Evolutionary conservation across 2,888 invertebrate genomes (phyloP).

Genomic region (Automeris io): DNA sequence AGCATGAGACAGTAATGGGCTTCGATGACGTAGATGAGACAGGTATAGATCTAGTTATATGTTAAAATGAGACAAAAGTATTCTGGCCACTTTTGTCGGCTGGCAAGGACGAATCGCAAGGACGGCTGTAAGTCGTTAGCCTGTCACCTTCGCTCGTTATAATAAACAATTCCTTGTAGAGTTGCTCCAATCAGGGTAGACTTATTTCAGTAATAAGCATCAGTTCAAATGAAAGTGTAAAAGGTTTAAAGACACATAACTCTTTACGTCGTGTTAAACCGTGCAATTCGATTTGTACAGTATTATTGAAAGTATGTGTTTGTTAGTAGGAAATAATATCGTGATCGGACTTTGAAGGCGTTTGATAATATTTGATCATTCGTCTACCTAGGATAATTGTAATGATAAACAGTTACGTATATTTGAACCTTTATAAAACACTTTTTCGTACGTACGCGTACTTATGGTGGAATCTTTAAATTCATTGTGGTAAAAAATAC

Average conservation of each 20-base stretch:
- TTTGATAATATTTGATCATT: too few relatives aligned
- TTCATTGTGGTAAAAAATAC: neutral
- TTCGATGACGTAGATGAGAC: slow-evolving; percentile 7
- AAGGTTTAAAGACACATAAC: neutral
- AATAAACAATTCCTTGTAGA: slow-evolving; percentile 22
- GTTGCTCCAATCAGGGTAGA: slow-evolving; percentile 24
- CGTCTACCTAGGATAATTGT: too few relatives aligned
- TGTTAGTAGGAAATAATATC: too few relatives aligned
- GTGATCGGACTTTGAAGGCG: too few relatives aligned
- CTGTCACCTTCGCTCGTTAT: slow-evolving; percentile 27
- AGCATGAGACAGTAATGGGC: slow-evolving; percentile 36
- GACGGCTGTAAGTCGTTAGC: slow-evolving; percentile 51
- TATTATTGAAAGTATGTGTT: too few relatives aligned
- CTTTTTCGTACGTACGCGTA: too few relatives aligned
- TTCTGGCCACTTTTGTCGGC: slow-evolving; percentile 34
- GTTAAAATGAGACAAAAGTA: slow-evolving; percentile 36
- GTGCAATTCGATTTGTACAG: too few relatives aligned
- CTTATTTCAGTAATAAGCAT: neutral
- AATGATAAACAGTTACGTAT: too few relatives aligned
- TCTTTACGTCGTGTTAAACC: too few relatives aligned
- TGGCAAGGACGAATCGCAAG: slow-evolving; percentile 68
- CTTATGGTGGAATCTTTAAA: neutral
- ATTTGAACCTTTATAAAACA: too few relatives aligned
- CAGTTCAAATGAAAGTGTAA: neutral
- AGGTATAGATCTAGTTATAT: slow-evolving; percentile 22